Percentiles rank a stretch among this genome's conserved stretches.
These are phyloP conservation scores for Lasioglossum marginatum DNA, from an alignment of 2,888 invertebrate species.

Conservation along the genomic window DNA sequence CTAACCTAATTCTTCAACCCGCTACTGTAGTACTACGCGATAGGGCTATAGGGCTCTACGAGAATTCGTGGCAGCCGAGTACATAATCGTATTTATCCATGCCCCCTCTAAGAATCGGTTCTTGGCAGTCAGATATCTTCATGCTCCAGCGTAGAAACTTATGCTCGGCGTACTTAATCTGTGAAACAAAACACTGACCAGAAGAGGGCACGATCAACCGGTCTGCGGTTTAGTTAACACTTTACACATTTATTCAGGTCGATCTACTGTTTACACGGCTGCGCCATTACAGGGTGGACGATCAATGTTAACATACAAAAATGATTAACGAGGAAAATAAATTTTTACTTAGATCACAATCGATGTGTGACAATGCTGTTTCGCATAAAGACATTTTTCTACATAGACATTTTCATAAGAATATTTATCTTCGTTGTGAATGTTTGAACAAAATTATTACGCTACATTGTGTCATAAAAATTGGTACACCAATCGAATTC, in stretches of 20 bases:
- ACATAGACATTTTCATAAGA: too few species aligned
- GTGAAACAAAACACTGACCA: constrained; percentile 29
- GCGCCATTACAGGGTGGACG: background rate
- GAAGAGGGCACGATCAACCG: background rate
- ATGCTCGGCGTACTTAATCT: constrained; percentile 65
- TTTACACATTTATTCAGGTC: background rate
- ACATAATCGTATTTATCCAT: constrained; percentile 38
- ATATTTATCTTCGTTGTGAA: too few species aligned
- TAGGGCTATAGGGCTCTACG: background rate
- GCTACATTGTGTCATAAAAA: background rate
- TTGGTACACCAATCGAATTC: background rate
- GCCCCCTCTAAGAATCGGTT: constrained; percentile 29
- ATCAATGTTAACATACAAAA: too few species aligned
- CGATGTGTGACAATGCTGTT: too few species aligned
- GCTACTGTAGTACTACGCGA: constrained; percentile 4
- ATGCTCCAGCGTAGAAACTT: constrained; percentile 67
- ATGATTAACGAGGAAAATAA: too few species aligned
- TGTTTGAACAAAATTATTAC: too few species aligned
- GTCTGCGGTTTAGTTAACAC: background rate
- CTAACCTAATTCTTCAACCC: background rate
- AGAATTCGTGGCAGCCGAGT: constrained; percentile 29
- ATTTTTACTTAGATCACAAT: too few species aligned
- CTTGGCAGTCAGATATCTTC: constrained; percentile 43
- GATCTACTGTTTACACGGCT: background rate
- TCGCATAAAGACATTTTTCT: too few species aligned